phyloP scores from a whole-genome alignment of 2,888 invertebrate genomes.

The Drosophila histrio region DNA sequence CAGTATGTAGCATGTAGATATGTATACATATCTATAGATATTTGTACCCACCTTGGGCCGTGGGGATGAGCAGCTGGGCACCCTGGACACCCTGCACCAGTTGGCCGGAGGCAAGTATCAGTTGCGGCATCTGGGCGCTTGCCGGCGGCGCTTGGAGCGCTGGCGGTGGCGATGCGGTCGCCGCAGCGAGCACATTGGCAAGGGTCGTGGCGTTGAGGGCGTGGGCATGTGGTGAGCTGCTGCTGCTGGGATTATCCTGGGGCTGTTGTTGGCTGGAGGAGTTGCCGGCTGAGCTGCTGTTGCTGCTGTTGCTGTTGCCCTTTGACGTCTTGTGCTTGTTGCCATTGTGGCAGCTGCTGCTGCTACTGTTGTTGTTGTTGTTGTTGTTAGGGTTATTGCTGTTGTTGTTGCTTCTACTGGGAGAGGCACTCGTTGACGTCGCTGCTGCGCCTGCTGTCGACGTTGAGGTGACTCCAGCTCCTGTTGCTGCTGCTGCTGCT shows the following conservation, averaged over 20 bases:
- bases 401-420: slow-evolving; percentile 36
- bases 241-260: slow-evolving; percentile 74
- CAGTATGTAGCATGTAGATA: not conserved
- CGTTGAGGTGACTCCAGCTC: slow-evolving; percentile 40
- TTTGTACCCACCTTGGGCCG: slow-evolving; percentile 91
- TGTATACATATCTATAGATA: not conserved
- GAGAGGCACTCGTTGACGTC: slow-evolving; percentile 42
- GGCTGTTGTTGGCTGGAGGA: slow-evolving; percentile 62
- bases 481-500: slow-evolving; percentile 46
- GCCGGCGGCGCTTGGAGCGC: slow-evolving; percentile 78
- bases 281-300: slow-evolving; percentile 48
- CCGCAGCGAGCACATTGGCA: slow-evolving; percentile 81
- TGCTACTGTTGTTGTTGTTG: slow-evolving; percentile 29
- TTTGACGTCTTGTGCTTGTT: slow-evolving; percentile 68
- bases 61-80: slow-evolving; percentile 96
- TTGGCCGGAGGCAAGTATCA: slow-evolving; percentile 95
- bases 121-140: slow-evolving; percentile 90
- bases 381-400: slow-evolving; percentile 27
- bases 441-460: slow-evolving; percentile 28
- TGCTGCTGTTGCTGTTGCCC: slow-evolving; percentile 45
- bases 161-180: slow-evolving; percentile 84
- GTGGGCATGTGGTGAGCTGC: slow-evolving; percentile 64
- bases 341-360: slow-evolving; percentile 37
- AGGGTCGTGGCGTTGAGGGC: slow-evolving; percentile 70
- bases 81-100: slow-evolving; percentile 96